These are phyloP conservation scores for Smutsia temminckii DNA, from an alignment of 2,797 vertebrate genomes.

Conservation along the genomic window DNA sequence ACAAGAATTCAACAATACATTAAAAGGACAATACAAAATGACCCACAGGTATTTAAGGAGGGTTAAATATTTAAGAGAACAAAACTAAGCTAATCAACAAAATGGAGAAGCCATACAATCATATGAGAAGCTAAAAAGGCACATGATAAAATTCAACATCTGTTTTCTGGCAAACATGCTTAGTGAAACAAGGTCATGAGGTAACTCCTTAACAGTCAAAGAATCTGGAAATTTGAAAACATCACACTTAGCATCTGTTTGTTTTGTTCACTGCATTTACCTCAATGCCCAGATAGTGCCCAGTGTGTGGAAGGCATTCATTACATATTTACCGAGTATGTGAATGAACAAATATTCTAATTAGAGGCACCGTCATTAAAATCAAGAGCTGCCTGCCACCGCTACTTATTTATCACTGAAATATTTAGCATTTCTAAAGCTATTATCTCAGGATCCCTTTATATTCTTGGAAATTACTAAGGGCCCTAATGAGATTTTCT, in stretches of 20 bases:
- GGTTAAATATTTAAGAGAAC: not conserved
- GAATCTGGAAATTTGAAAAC: not conserved
- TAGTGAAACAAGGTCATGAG: not conserved
- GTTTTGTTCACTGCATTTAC: not conserved
- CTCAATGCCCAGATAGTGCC: not conserved
- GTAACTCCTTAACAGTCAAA: not conserved
- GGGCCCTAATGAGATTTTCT: not conserved
- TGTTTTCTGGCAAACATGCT: not conserved
- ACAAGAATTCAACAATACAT: constrained; percentile 15
- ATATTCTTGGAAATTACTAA: not conserved
- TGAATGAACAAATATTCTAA: not conserved
- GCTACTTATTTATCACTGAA: not conserved
- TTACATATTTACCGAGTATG: not conserved
- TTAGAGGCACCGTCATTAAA: not conserved
- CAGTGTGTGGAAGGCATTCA: not conserved
- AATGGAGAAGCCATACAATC: not conserved
- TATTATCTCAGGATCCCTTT: not conserved
- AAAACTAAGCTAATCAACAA: not conserved
- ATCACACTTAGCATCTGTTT: not conserved
- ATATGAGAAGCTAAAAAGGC: not conserved
- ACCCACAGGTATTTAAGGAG: not conserved
- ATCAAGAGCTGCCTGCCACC: not conserved
- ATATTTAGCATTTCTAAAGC: not conserved
- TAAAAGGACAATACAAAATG: not conserved
- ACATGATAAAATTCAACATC: not conserved